Base-by-base conservation (phyloP, 2,888 invertebrate species). In the Rapana venosa region DNA sequence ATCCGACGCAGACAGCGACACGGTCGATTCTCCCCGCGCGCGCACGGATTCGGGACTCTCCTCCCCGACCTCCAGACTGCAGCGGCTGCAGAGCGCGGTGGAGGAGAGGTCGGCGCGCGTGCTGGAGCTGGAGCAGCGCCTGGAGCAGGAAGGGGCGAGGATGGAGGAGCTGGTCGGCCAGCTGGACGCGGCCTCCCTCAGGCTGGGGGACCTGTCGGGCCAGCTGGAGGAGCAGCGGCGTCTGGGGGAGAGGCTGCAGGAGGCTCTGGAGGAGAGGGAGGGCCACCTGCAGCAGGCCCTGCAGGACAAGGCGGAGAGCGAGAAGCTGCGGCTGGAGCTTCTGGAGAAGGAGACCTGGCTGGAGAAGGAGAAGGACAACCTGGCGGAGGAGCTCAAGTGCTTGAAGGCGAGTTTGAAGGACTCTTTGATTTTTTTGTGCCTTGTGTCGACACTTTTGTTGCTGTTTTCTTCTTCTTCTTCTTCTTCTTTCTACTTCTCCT, bases 1-100 rank as follows among this genome's bases (percentile, higher is more conserved):
- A n/a, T 93, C 93, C 26, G 93, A 94, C 88, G 92, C 91, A 56
- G 93, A 93, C 30, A 87, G 88, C 56, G 90, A 90, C 61, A 74
- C 77, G 2, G 61, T 47, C 13, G 90, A 90, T 79, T 86, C 88
- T n/a, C 77, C 90, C 26, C 84, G 85, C n/a, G 32, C 70, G 11
- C 66, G n/a, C 17, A 1, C 79, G 1, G 88, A 58, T 20, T 20
- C 86, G 32, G 32, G 32, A 26, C 87, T 35, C 47, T 32, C 47
- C 20, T 85, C 81, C 17, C 22, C 79, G 6, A 66, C 89, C 2
- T 66, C 92, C 81, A 92, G 87, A 84, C 77, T 93, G 20, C 83
- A 92, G 22, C 90, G 91, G 26, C 87, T 92, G 32, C 91, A 92
- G 74, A 77, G 88, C 20, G 70, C 88, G 32, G 87, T 93, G 26